Conservation (phyloP, 2,888 invertebrate genomes). For the Lucinisca nassula region DNA sequence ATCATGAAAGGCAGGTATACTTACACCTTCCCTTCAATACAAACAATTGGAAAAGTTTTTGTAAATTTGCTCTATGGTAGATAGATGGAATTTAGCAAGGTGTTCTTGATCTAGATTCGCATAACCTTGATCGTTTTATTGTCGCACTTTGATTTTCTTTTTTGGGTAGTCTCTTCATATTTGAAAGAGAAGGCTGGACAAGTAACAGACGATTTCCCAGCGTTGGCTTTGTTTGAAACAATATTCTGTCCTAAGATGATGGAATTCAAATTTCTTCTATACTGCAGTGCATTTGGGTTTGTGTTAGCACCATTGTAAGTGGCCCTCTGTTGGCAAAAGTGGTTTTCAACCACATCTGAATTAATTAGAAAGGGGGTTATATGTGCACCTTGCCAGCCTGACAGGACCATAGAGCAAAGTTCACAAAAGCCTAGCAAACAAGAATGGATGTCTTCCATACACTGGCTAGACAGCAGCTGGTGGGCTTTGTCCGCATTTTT, state of each 20-base stretch:
- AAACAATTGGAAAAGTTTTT: no score
- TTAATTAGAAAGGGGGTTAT: conserved; percentile 44
- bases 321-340: conserved; percentile 36
- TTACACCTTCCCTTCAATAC: no score
- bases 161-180: neutral
- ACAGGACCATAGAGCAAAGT: conserved; percentile 14
- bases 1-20: no score
- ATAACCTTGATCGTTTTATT: neutral
- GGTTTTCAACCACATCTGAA: conserved; percentile 52
- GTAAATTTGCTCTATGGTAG: no score
- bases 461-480: conserved; percentile 28
- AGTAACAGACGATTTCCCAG: conserved; percentile 3
- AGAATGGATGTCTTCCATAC: conserved; percentile 47
- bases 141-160: neutral
- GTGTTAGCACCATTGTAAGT: conserved; percentile 44
- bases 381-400: neutral
- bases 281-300: conserved; percentile 41
- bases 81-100: no score
- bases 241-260: conserved; percentile 42
- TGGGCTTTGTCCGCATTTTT: neutral
- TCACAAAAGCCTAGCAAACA: conserved; percentile 33
- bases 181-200: neutral
- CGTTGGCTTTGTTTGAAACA: conserved; percentile 39
- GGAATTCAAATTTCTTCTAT: conserved; percentile 23
- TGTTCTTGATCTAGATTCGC: neutral